Evolutionary conservation across 2,797 vertebrate genomes (phyloP), one percentile per base, ranked within the genome.

Genomic region (Sparidentex hasta): DNA sequence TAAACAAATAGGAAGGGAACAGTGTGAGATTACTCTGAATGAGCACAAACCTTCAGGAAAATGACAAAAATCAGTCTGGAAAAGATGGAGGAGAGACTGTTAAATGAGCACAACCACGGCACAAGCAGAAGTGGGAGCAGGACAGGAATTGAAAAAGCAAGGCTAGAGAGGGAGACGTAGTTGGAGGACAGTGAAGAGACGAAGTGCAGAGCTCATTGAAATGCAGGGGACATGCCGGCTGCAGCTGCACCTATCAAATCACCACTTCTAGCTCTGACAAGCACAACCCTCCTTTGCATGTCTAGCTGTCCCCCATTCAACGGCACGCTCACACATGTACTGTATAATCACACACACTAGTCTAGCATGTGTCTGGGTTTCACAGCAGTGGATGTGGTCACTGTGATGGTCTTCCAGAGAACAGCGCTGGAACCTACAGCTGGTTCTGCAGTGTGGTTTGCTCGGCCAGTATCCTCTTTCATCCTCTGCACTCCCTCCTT

Each of bases 211-310:
- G 79, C 95, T 96, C 94, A 96, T 96, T 96, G 94, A 95, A 88
- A 96, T 96, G 93, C 95, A 95, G 93, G 91, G 93, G 92, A 95
- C 93, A 94, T 93, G 83, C 80, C 73, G 89, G 92, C 93, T 96
- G 95, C 95, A 96, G 95, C 95, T 96, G 95, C 95, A 94, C 93
- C 95, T 94, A 95, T 96, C 95, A 95, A 93, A 95, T 95, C 94
- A 92, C 92, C 90, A 89, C 91, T 91, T 93, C 90, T 84, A 85
- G 84, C 90, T 92, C 91, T 92, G 90, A 93, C 92, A 89, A 88
- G 87, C 84, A 76, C 85, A 81, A 80, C 82, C 85, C 86, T 78
- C 38, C 84, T 57, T 64, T 66, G 58, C 79, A 65, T 71, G n/a
- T 74, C 71, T 48, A 77, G 69, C 76, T 56, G 58, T 71, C 83